A percentile compares a stretch with the other conserved stretches of the same genome.
phyloP scores from a whole-genome alignment of 1,140 invertebrate species.

The Drosophila bifasciata region DNA sequence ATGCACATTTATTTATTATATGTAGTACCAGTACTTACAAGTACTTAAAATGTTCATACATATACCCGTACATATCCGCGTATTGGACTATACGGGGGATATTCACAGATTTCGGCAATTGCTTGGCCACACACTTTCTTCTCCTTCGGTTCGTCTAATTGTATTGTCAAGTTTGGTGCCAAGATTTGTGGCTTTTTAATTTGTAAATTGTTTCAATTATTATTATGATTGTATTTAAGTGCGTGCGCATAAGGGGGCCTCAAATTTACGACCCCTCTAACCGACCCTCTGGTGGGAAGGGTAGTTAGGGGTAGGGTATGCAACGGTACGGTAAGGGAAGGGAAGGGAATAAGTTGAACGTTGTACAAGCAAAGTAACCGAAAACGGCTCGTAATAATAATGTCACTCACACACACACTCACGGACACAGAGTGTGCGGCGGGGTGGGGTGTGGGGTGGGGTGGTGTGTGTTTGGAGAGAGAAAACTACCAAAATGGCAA shows the following conservation, averaged over 20 bases:
- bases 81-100: slow-evolving; percentile 10
- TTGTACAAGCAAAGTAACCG: slow-evolving; percentile 76
- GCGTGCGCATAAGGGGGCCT: slow-evolving; percentile 76
- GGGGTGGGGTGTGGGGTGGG: slow-evolving; percentile 9
- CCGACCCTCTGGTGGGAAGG: slow-evolving; percentile 17
- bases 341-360: slow-evolving; percentile 74
- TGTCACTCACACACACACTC: slow-evolving; percentile 64
- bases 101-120: slow-evolving; percentile 39
- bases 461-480: slow-evolving; percentile 9
- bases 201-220: slow-evolving; percentile 83
- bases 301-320: slow-evolving; percentile 34
- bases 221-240: slow-evolving; percentile 83
- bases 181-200: slow-evolving; percentile 84
- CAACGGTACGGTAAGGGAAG: slow-evolving; percentile 10
- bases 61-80: too few species aligned
- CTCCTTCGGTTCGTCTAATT: slow-evolving; percentile 54
- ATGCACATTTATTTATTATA: slow-evolving; percentile 12
- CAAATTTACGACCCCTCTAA: slow-evolving; percentile 69
- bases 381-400: slow-evolving; percentile 81
- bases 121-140: slow-evolving; percentile 53
- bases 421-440: slow-evolving; percentile 24
- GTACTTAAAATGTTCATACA: too few species aligned
- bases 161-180: slow-evolving; percentile 79
- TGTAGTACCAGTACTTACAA: too few species aligned
- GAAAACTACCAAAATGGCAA: slow-evolving; percentile 80